Conservation (phyloP, 2,113 vertebrate species). For the Pluvianellus socialis region DNA sequence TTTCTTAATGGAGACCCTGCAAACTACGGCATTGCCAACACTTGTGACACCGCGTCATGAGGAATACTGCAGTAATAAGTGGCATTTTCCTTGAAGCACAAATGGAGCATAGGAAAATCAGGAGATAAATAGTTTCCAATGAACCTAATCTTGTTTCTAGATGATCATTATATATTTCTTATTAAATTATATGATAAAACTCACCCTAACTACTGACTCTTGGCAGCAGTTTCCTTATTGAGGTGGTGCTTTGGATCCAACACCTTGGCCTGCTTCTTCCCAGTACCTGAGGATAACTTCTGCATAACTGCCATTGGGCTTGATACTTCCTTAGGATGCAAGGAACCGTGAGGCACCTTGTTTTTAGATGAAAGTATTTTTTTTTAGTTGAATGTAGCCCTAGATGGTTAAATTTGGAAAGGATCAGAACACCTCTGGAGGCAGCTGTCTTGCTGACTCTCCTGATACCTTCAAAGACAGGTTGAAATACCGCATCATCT, state of each 20-base stretch:
- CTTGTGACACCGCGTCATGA: background rate
- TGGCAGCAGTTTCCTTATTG: background rate
- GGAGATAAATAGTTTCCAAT: background rate
- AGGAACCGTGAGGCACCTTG: background rate
- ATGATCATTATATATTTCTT: background rate
- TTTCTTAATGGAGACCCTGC: background rate
- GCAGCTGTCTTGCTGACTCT: background rate
- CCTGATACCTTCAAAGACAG: background rate
- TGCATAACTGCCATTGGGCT: background rate
- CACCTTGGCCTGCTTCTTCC: background rate
- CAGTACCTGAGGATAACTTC: background rate
- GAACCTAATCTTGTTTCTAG: background rate
- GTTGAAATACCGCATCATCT: background rate
- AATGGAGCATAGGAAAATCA: background rate
- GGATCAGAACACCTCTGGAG: background rate
- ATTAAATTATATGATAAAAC: background rate
- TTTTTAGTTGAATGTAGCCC: background rate
- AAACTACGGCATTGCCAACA: background rate
- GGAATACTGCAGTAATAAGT: background rate
- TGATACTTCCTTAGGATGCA: background rate
- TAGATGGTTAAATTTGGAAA: background rate
- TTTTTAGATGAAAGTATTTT: background rate
- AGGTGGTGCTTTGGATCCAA: background rate
- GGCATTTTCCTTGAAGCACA: background rate
- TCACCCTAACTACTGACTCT: background rate